These are phyloP conservation scores for Magallana nippona DNA, from an alignment of 2,888 invertebrate genomes.

Conservation along the genomic window DNA sequence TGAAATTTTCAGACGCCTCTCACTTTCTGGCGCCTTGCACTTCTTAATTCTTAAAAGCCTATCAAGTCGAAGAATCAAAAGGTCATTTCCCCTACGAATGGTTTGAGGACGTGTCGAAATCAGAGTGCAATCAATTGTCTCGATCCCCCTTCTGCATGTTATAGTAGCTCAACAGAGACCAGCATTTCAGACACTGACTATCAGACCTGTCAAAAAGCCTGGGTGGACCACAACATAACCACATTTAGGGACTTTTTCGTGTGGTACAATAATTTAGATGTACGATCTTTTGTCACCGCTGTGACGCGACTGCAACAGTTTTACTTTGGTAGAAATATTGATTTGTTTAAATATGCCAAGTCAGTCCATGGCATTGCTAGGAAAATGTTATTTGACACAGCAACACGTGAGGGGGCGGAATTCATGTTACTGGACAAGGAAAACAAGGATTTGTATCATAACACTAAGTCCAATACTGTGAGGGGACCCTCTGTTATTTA, in stretches of 20 bases:
- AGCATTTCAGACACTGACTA: slow-evolving; percentile 13
- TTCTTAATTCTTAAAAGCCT: neutral
- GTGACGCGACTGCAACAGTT: slow-evolving; percentile 32
- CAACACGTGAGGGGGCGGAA: slow-evolving; percentile 39
- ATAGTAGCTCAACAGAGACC: neutral
- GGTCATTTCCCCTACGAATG: no score
- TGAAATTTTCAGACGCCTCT: no score
- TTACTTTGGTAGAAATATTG: no score
- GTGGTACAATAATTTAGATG: slow-evolving; percentile 60
- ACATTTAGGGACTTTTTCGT: slow-evolving; percentile 55
- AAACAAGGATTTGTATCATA: slow-evolving; percentile 52
- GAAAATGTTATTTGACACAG: slow-evolving; percentile 49
- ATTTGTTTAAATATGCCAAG: no score
- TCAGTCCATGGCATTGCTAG: no score
- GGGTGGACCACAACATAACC: slow-evolving; percentile 49
- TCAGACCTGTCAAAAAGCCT: slow-evolving; percentile 35
- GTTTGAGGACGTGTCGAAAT: no score
- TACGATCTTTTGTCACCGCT: slow-evolving; percentile 54
- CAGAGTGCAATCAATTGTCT: neutral
- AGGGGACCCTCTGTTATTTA: slow-evolving; percentile 27
- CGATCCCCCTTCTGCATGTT: slow-evolving; percentile 27
- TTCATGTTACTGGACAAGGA: slow-evolving; percentile 56
- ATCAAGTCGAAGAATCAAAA: slow-evolving; percentile 7
- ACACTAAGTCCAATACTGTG: no score
- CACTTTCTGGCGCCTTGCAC: neutral